phyloP scores from a whole-genome alignment of 2,113 vertebrate genomes.

The Apteryx mantelli region DNA sequence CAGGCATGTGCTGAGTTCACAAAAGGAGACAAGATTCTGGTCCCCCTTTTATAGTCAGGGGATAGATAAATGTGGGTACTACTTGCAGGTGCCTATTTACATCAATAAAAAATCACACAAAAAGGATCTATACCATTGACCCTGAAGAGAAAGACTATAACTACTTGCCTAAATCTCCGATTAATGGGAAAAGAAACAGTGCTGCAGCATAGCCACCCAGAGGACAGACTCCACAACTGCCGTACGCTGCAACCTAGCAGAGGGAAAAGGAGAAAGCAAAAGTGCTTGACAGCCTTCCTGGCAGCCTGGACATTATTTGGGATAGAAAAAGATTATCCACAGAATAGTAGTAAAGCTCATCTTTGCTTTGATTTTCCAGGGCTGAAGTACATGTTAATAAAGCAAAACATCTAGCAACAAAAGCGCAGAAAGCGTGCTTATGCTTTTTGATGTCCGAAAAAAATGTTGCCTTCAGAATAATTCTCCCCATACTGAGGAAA shows the following conservation, averaged over 20 bases:
- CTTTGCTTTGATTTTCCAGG: neutral
- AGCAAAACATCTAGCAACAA: neutral
- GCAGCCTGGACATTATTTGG: fast-evolving
- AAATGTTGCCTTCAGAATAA: neutral
- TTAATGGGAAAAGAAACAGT: neutral
- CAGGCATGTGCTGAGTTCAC: neutral
- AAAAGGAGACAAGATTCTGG: neutral
- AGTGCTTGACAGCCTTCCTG: neutral
- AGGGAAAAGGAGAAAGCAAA: neutral
- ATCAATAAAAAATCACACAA: neutral
- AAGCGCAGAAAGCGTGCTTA: neutral
- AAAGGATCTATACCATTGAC: neutral
- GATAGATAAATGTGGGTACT: neutral
- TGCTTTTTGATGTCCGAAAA: neutral
- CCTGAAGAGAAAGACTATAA: neutral
- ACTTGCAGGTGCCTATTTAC: neutral
- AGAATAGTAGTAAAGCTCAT: neutral
- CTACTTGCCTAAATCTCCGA: neutral
- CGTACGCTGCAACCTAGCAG: neutral
- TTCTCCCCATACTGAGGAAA: neutral
- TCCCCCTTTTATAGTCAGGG: fast-evolving
- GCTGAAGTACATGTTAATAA: neutral
- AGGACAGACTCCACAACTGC: conserved; percentile 6
- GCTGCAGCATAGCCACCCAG: conserved; percentile 5
- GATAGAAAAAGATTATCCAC: neutral